A percentile compares a stretch with the other conserved stretches of the same genome.
These are phyloP conservation scores for Coelopa frigida DNA, from an alignment of 1,140 invertebrate genomes.

Conservation along the genomic window DNA sequence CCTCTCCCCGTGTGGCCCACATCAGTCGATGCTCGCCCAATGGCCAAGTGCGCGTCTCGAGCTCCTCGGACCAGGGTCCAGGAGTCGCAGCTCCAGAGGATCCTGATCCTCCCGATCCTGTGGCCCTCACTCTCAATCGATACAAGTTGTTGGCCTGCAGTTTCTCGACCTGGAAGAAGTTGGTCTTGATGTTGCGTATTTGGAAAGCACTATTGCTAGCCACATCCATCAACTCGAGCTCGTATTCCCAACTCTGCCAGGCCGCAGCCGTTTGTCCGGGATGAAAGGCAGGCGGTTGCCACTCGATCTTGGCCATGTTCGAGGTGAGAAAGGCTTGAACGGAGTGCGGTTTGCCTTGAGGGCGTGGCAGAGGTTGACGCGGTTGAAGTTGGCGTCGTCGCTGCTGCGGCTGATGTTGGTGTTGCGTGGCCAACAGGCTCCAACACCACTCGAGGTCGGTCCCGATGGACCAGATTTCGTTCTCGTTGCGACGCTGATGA, in stretches of 20 bases:
- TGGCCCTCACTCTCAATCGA: constrained; percentile 55
- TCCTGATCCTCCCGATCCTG: too few species aligned
- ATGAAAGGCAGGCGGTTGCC: constrained; percentile 67
- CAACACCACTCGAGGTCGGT: constrained; percentile 30
- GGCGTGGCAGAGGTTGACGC: constrained; percentile 67
- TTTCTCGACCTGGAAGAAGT: constrained; percentile 56
- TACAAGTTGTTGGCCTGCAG: constrained; percentile 69
- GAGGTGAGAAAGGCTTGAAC: constrained; percentile 72
- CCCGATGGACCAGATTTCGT: constrained; percentile 62
- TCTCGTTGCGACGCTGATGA: constrained; percentile 55
- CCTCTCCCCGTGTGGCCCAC: constrained; percentile 63
- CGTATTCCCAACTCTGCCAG: constrained; percentile 80
- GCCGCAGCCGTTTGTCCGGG: constrained; percentile 71
- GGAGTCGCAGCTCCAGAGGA: constrained; percentile 56
- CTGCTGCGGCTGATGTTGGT: not conserved
- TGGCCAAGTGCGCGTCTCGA: constrained; percentile 59
- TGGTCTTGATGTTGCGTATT: constrained; percentile 53
- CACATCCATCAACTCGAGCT: constrained; percentile 63
- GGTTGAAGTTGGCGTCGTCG: too few species aligned
- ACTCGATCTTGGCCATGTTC: constrained; percentile 65
- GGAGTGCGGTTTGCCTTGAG: constrained; percentile 65
- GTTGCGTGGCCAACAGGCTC: constrained; percentile 8
- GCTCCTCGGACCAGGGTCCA: constrained; percentile 74
- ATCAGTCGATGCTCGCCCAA: constrained; percentile 44
- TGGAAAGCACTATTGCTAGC: constrained; percentile 42